Evolutionary conservation across 2,797 vertebrate species (phyloP).

Genomic region (Anableps anableps): DNA sequence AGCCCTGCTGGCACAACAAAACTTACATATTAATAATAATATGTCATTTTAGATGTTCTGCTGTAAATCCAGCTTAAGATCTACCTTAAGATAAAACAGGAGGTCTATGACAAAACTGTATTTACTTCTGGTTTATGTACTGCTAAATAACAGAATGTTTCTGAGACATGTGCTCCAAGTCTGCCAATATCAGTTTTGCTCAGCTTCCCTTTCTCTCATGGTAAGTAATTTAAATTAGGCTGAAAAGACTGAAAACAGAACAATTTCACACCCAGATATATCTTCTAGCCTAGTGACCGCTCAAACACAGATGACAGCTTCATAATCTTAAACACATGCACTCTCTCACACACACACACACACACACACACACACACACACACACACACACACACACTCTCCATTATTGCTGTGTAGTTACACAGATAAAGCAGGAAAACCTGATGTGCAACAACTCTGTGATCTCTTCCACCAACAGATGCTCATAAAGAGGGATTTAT

Average conservation of each 20-base stretch:
- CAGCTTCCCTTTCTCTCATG: conserved; percentile 50
- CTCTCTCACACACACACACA: too few relatives aligned
- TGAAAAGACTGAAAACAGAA: conserved; percentile 64
- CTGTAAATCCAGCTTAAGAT: background rate
- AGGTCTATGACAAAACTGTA: background rate
- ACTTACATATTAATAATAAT: conserved; percentile 4
- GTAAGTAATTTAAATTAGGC: conserved; percentile 56
- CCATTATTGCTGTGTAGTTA: conserved; percentile 21
- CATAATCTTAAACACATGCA: conserved; percentile 22
- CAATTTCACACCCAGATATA: conserved; percentile 53
- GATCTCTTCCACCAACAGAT: background rate
- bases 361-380: too few relatives aligned
- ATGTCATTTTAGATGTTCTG: conserved; percentile 28
- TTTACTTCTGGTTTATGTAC: conserved; percentile 7
- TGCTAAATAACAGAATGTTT: conserved; percentile 55
- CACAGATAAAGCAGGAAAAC: conserved; percentile 35
- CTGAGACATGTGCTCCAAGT: conserved; percentile 48
- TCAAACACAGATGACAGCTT: conserved; percentile 60
- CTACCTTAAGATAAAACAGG: background rate
- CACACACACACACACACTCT: conserved; percentile 1
- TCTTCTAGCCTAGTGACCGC: conserved; percentile 70
- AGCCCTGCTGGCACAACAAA: background rate
- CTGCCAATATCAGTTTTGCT: conserved; percentile 50
- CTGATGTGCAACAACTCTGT: conserved; percentile 31
- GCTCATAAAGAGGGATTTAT: conserved; percentile 26